phyloP scores from a whole-genome alignment of 2,113 vertebrate species.

The Microcebus ravelobensis region DNA sequence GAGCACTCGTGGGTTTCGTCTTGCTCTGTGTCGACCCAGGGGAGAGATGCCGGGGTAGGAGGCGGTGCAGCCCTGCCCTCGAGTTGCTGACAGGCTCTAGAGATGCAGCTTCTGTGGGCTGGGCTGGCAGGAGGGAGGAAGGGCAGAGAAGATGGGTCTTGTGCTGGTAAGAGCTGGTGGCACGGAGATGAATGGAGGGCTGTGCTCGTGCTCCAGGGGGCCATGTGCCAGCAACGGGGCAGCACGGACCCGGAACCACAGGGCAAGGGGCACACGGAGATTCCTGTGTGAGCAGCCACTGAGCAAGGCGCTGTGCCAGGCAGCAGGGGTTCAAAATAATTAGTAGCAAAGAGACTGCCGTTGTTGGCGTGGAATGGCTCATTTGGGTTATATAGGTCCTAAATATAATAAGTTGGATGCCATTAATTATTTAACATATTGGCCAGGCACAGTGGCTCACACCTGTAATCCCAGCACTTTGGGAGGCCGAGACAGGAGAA shows the following conservation, averaged over 20 bases:
- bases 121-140: neutral
- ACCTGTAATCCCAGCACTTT: no score
- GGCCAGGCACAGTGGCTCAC: no score
- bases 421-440: neutral
- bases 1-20: rapidly evolving
- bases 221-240: no score
- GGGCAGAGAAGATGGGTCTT: neutral
- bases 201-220: neutral
- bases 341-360: no score
- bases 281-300: rapidly evolving
- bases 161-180: neutral
- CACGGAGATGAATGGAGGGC: neutral
- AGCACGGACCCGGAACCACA: neutral
- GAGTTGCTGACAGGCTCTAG: neutral
- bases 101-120: neutral
- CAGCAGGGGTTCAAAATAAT: neutral
- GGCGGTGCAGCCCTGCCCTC: neutral
- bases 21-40: neutral
- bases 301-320: rapidly evolving
- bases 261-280: neutral
- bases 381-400: neutral
- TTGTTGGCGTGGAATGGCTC: neutral
- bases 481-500: no score
- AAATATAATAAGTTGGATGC: no score
- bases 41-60: no score